Conservation (phyloP, 2,888 invertebrate species). For the Sceliomorpha sp. region DNA sequence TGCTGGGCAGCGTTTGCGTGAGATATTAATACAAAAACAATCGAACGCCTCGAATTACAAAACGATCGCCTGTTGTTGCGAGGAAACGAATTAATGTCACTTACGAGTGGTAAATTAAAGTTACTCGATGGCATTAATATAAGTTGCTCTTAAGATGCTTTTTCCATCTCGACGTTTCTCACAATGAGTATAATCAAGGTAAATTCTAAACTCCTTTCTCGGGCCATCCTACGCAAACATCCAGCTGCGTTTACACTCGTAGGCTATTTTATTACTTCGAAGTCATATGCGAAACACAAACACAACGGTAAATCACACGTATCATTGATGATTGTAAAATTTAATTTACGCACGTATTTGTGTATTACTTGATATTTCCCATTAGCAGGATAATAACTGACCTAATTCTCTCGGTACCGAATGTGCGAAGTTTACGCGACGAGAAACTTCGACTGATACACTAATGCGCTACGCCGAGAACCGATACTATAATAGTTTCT, state of each 20-base stretch:
- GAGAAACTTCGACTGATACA: conserved; percentile 50
- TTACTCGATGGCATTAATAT: conserved; percentile 5
- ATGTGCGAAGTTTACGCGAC: conserved; percentile 46
- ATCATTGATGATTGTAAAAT: conserved; percentile 70
- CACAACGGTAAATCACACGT: conserved; percentile 72
- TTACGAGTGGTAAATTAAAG: conserved; percentile 35
- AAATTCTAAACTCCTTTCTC: conserved; percentile 47
- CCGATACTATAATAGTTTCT: conserved; percentile 53
- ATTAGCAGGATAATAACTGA: conserved; percentile 75
- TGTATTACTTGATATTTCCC: conserved; percentile 75
- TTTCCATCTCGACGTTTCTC: conserved; percentile 11
- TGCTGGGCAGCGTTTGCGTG: too few relatives aligned
- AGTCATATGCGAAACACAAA: conserved; percentile 68
- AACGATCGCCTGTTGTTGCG: conserved; percentile 8
- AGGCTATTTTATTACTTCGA: conserved; percentile 69
- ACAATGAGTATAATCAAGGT: conserved; percentile 40
- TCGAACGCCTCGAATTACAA: not conserved
- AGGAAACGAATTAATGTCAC: conserved; percentile 16
- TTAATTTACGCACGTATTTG: conserved; percentile 74
- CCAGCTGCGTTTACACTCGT: conserved; percentile 53
- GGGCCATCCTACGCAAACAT: conserved; percentile 50
- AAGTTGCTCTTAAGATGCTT: conserved; percentile 37
- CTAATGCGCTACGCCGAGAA: conserved; percentile 31
- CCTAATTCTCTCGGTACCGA: conserved; percentile 66
- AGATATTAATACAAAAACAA: not conserved